Base-by-base conservation (phyloP, 2,797 vertebrate genomes). In the Bryconaethiops microstoma region DNA sequence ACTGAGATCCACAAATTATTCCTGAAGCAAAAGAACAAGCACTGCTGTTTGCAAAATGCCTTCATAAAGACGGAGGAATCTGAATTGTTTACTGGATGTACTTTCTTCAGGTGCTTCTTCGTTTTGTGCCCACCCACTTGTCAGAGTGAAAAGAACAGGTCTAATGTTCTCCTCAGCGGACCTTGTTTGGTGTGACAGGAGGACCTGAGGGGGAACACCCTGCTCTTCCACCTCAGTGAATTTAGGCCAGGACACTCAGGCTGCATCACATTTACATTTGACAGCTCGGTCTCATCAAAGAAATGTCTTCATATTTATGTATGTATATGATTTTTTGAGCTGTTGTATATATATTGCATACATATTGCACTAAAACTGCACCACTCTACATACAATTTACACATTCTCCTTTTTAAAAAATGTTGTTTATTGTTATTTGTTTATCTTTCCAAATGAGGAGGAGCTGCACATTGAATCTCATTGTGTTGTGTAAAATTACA, bases 171-270 rank as follows among this genome's bases (percentile, higher is more conserved):
- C 42, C 67, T 69, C 39, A 35, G 65, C 54, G 29, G 42, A 75
- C 59, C 48, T 76, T 77, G 69, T 74, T 74, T 74, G 57, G 73
- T 71, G 17, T 65, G 85, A 76, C 78, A 85, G 79, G 50, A 78
- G 39, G 16, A 88, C 90, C 92, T 91, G 87, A 81, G 64, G 91
- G 92, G 89, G 69, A 92, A 90, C 90, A 91, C 83, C 88, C 88
- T 86, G 89, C 89, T 88, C 88, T 94, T 94, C 90, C 89, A 90
- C 90, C 91, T 89, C 88, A 79, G 77, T 92, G 89, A 80, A 92
- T 89, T 90, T 92, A 88, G 86, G 86, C 90, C 91, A 87, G 89
- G 84, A 76, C 73, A 82, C 76, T 84, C 73, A 63, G 81, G 73
- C 52, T 84, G 71, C 71, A 82, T 84, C 79, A 72, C 40, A 74